Evolutionary conservation across 2,113 vertebrate species (phyloP).

Genomic region (Prietella phreatophila): DNA sequence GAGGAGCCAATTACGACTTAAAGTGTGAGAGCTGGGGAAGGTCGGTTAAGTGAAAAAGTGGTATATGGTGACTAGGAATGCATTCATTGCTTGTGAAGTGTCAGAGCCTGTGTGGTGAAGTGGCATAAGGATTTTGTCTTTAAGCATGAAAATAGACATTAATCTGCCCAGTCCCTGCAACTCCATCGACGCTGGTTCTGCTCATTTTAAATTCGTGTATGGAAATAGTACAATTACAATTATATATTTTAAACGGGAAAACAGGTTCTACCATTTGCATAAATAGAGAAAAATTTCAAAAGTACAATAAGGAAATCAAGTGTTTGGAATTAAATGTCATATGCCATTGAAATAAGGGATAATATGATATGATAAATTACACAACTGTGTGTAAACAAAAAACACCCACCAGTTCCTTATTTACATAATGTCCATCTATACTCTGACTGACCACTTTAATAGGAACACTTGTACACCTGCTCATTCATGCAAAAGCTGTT

Average conservation of each 20-base stretch:
- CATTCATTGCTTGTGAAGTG: conserved; percentile 4
- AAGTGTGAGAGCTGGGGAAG: not conserved
- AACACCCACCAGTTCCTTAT: no score
- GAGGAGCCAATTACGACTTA: not conserved
- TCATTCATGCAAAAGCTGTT: not conserved
- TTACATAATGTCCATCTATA: not conserved
- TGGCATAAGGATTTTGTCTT: not conserved
- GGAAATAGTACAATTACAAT: not conserved
- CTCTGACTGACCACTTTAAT: not conserved
- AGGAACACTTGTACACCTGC: not conserved
- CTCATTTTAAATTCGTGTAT: not conserved
- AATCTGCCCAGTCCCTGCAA: not conserved
- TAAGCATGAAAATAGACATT: not conserved
- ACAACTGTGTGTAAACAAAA: no score
- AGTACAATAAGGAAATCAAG: not conserved
- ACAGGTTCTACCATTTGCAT: not conserved
- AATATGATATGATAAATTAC: no score
- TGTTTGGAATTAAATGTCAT: not conserved
- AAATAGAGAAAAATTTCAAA: not conserved
- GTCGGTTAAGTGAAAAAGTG: not conserved
- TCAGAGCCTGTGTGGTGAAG: not conserved
- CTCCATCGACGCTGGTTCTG: not conserved
- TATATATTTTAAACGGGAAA: not conserved
- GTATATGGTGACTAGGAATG: not conserved
- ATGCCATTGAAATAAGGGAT: not conserved